These are phyloP conservation scores for Diloba caeruleocephala DNA, from an alignment of 2,888 invertebrate genomes.

Conservation along the genomic window DNA sequence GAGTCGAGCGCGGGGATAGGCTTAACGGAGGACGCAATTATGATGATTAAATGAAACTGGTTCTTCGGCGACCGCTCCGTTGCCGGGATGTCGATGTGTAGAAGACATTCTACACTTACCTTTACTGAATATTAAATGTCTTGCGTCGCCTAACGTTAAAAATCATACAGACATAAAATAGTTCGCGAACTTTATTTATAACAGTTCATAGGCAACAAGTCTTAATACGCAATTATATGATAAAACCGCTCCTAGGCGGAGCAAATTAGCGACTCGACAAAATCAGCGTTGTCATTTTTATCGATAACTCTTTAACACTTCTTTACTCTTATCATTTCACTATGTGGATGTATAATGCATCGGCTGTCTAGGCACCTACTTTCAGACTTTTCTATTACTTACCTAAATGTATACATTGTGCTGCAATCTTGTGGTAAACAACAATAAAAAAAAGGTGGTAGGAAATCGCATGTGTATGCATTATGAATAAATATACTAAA, in stretches of 20 bases:
- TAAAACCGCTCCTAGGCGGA: constrained; percentile 46
- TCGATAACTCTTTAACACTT: constrained; percentile 16
- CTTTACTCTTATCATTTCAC: no score
- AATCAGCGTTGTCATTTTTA: constrained; percentile 41
- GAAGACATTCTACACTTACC: constrained; percentile 67
- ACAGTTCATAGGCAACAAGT: no score
- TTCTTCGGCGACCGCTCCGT: constrained; percentile 73
- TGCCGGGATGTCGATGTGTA: constrained; percentile 73
- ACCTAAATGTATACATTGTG: not conserved
- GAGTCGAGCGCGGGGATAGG: constrained; percentile 72
- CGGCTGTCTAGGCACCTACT: constrained; percentile 13
- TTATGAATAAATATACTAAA: constrained; percentile 7
- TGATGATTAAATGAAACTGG: constrained; percentile 88
- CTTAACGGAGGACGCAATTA: constrained; percentile 87
- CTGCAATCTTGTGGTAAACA: not conserved
- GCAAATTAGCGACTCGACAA: constrained; percentile 37
- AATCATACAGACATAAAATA: constrained; percentile 48
- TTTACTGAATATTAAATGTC: constrained; percentile 51
- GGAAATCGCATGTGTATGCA: not conserved
- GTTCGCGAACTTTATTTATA: constrained; percentile 32
- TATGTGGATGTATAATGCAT: constrained; percentile 19
- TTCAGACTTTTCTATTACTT: no score
- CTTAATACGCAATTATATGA: constrained; percentile 45
- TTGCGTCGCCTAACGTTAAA: constrained; percentile 36
- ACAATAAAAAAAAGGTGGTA: not conserved